These are phyloP conservation scores for Myotis findleyi DNA, from an alignment of 2,797 vertebrate genomes.

Conservation along the genomic window DNA sequence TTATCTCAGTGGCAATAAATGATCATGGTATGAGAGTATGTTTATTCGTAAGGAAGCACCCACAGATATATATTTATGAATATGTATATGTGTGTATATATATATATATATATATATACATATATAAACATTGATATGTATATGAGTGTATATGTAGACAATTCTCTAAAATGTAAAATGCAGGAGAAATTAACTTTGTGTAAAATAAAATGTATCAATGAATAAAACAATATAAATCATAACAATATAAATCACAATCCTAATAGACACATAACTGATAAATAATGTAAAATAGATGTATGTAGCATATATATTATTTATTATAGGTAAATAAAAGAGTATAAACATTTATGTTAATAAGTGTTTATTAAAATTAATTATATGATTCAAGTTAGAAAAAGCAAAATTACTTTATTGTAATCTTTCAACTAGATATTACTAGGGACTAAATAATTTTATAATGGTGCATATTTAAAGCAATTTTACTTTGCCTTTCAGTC, in stretches of 20 bases:
- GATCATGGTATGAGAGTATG: not conserved
- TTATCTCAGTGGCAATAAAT: not conserved
- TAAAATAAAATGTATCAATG: not conserved
- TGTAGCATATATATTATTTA: not conserved
- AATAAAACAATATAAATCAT: not conserved
- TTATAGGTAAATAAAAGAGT: not conserved
- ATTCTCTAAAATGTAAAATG: not conserved
- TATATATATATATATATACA: too few relatives aligned
- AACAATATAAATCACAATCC: not conserved
- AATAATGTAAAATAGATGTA: not conserved
- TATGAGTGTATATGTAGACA: not conserved
- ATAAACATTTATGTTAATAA: not conserved
- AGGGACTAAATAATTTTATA: not conserved
- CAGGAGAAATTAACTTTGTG: not conserved
- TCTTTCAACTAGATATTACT: not conserved
- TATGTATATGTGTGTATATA: not conserved
- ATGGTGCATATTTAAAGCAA: not conserved
- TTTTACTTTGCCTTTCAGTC: not conserved
- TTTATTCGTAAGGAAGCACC: not conserved
- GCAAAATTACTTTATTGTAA: not conserved
- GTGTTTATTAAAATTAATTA: constrained; percentile 12
- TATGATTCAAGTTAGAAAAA: not conserved
- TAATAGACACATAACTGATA: not conserved
- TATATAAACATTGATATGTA: not conserved
- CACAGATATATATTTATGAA: not conserved